phyloP scores from a whole-genome alignment of 2,113 vertebrate species.

The Myiozetetes cayanensis region DNA sequence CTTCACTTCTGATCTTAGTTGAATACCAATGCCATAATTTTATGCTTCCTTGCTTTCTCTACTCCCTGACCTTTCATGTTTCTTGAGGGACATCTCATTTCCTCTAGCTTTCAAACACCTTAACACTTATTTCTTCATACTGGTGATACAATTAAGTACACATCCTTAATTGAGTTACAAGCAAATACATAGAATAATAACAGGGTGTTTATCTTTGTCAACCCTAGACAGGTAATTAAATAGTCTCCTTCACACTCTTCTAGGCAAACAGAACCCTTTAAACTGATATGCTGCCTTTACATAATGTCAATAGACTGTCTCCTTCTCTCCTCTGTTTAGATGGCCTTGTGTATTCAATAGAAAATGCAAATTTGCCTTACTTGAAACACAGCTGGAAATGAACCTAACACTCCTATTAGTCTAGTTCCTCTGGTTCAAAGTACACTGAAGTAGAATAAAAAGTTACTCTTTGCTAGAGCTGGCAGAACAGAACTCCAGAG shows the following conservation, averaged over 20 bases:
- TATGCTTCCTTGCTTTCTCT: conserved; percentile 41
- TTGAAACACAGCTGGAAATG: neutral
- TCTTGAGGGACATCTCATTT: conserved; percentile 63
- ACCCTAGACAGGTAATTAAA: conserved; percentile 68
- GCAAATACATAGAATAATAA: conserved; percentile 66
- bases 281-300: conserved; percentile 36
- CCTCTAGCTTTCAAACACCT: conserved; percentile 53
- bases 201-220: conserved; percentile 67
- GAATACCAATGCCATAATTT: conserved; percentile 68
- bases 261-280: conserved; percentile 61
- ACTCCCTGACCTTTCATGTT: conserved; percentile 52
- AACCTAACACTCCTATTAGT: neutral
- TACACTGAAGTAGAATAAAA: neutral
- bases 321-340: conserved; percentile 27
- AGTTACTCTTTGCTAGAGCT: neutral
- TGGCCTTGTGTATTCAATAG: conserved; percentile 28
- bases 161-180: conserved; percentile 68
- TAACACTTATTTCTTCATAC: conserved; percentile 53
- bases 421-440: neutral
- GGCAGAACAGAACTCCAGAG: neutral
- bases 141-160: conserved; percentile 64
- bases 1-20: conserved; percentile 48
- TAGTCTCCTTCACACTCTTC: conserved; percentile 64
- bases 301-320: conserved; percentile 53
- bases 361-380: conserved; percentile 43